Conservation (phyloP, 2,797 vertebrate genomes). For the Pempheris klunzingeri region DNA sequence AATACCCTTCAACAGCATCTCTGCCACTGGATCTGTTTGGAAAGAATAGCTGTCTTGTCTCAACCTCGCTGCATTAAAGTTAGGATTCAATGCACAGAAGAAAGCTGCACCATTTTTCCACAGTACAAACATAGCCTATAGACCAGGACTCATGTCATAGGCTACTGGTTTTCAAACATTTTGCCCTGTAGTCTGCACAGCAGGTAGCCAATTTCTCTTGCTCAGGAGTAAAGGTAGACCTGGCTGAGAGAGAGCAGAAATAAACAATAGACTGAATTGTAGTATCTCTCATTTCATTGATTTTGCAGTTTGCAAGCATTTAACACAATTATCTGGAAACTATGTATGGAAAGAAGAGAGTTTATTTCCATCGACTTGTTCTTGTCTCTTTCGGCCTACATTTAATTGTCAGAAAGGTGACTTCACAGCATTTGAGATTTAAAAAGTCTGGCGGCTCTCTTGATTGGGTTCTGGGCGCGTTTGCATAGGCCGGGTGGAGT, state of each 20-base stretch:
- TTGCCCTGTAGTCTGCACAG: not conserved
- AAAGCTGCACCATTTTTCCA: not conserved
- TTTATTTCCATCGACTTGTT: not conserved
- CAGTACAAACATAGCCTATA: not conserved
- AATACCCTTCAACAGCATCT: not conserved
- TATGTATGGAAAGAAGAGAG: not conserved
- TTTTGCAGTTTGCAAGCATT: not conserved
- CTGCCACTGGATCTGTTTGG: not conserved
- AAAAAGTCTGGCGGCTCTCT: slow-evolving; percentile 18
- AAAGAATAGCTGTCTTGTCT: slow-evolving; percentile 6
- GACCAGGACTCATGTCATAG: not conserved
- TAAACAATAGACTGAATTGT: not conserved
- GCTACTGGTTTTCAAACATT: not conserved
- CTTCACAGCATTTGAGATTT: slow-evolving; percentile 17
- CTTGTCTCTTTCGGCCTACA: not conserved
- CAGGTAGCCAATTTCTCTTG: slow-evolving; percentile 1
- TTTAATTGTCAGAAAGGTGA: slow-evolving; percentile 22
- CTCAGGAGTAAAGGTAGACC: slow-evolving; percentile 5
- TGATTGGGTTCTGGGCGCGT: slow-evolving; percentile 8
- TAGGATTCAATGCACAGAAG: not conserved
- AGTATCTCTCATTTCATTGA: not conserved
- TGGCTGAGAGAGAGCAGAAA: slow-evolving; percentile 1
- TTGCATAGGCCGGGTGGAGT: slow-evolving; percentile 31
- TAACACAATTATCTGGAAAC: not conserved
- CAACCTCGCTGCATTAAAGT: not conserved